phyloP scores from a whole-genome alignment of 2,888 invertebrate species.

The Tortricodes alternella region DNA sequence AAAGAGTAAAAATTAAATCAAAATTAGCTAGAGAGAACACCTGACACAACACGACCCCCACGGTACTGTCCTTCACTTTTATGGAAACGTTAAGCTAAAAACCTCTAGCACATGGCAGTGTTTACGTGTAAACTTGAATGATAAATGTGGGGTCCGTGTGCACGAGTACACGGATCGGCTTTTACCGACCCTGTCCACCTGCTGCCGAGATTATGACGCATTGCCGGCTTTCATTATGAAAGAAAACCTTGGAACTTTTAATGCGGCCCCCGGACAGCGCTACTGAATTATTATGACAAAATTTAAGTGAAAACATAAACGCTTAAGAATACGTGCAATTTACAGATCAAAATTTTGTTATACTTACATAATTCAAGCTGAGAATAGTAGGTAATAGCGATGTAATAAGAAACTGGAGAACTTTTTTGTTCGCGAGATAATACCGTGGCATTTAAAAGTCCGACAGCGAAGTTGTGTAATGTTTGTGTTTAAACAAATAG shows the following conservation, averaged over 20 bases:
- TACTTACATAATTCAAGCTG: background rate
- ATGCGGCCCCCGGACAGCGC: conserved; percentile 11
- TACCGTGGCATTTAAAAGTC: background rate
- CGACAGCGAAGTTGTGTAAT: no score
- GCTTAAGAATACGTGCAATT: background rate
- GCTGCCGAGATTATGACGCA: conserved; percentile 29
- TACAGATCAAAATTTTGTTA: conserved; percentile 8
- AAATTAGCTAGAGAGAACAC: no score
- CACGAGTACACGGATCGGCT: conserved; percentile 27
- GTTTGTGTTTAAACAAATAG: no score
- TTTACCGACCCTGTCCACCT: conserved; percentile 27
- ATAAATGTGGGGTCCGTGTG: conserved; percentile 25
- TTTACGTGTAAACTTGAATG: conserved; percentile 29
- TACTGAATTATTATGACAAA: conserved; percentile 22
- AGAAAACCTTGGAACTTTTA: conserved; percentile 29
- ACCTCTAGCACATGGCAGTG: conserved; percentile 24
- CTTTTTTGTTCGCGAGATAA: no score
- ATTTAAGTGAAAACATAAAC: background rate
- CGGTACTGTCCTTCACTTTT: no score
- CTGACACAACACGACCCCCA: no score
- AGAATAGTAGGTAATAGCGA: background rate
- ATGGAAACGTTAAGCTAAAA: conserved; percentile 25
- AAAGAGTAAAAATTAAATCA: no score
- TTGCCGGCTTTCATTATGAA: conserved; percentile 28
- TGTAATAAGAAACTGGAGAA: background rate